phyloP scores from a whole-genome alignment of 2,888 invertebrate genomes.

The Megalurothrips usitatus region DNA sequence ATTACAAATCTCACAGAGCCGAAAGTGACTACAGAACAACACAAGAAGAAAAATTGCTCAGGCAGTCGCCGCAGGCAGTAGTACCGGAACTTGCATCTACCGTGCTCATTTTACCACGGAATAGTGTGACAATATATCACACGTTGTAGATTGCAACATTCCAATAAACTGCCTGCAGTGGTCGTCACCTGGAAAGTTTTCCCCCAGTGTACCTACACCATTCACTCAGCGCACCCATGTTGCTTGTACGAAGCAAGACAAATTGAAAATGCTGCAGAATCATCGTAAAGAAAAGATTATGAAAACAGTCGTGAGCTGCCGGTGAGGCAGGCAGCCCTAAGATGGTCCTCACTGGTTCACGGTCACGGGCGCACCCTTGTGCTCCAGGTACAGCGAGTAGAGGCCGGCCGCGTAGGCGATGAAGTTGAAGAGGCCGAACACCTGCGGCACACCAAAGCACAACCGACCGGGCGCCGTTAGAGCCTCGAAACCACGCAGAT shows the following conservation, averaged over 20 bases:
- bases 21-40: too few species aligned
- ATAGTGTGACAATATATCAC: not conserved
- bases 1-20: too few species aligned
- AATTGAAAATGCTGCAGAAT: too few species aligned
- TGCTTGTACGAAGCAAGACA: too few species aligned
- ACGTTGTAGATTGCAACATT: not conserved
- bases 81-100: too few species aligned
- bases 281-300: not conserved
- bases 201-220: too few species aligned
- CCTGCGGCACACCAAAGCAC: conserved; percentile 49
- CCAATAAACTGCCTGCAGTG: too few species aligned
- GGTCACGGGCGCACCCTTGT: conserved; percentile 48
- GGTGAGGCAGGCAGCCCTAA: not conserved
- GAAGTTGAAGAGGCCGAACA: conserved; percentile 77
- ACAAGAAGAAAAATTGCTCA: too few species aligned
- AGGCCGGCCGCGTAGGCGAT: conserved; percentile 71
- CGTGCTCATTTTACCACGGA: not conserved
- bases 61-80: too few species aligned
- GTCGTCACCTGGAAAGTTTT: too few species aligned
- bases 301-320: not conserved
- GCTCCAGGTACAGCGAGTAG: conserved; percentile 69
- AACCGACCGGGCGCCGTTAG: too few species aligned
- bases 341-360: conserved; percentile 17
- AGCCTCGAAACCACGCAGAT: not conserved
- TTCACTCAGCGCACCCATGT: too few species aligned